Percentiles rank a stretch among this genome's conserved stretches.
Evolutionary conservation across 2,113 vertebrate species (phyloP).

Genomic region (Petroica traversi): DNA sequence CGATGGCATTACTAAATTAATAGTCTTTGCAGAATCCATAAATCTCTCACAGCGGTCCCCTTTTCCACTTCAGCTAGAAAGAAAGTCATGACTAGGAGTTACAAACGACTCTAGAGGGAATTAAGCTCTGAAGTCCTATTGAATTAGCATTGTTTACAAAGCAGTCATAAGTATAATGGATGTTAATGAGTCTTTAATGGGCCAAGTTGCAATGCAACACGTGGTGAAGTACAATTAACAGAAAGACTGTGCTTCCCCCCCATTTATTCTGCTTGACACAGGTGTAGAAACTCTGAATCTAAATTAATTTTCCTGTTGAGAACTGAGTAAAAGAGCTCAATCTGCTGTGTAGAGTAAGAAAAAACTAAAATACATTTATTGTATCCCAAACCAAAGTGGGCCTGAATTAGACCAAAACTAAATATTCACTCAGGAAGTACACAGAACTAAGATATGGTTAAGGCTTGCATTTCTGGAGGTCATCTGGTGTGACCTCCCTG

Average conservation of each 20-base stretch:
- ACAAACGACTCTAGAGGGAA: slow-evolving; percentile 24
- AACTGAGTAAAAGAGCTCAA: not conserved
- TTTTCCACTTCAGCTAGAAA: not conserved
- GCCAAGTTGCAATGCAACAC: not conserved
- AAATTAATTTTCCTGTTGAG: not conserved
- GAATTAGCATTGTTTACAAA: slow-evolving; percentile 56
- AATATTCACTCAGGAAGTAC: not conserved
- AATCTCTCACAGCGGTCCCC: not conserved
- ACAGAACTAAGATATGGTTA: not conserved
- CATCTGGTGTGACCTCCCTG: not conserved
- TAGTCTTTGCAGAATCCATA: not conserved
- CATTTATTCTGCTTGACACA: not conserved
- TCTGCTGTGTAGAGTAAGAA: not conserved
- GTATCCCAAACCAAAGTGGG: not conserved
- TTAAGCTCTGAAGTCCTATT: slow-evolving; percentile 10
- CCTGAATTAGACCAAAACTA: not conserved
- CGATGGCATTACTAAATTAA: not conserved
- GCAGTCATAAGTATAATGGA: slow-evolving; percentile 23
- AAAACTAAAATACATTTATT: not conserved
- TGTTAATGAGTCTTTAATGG: slow-evolving; percentile 16
- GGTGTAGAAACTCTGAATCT: not conserved
- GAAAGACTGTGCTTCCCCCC: not conserved
- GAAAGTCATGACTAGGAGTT: not conserved
- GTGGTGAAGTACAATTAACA: not conserved
- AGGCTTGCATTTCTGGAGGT: not conserved